Conservation (phyloP, 2,113 vertebrate species). For the Oryzias melastigma region DNA sequence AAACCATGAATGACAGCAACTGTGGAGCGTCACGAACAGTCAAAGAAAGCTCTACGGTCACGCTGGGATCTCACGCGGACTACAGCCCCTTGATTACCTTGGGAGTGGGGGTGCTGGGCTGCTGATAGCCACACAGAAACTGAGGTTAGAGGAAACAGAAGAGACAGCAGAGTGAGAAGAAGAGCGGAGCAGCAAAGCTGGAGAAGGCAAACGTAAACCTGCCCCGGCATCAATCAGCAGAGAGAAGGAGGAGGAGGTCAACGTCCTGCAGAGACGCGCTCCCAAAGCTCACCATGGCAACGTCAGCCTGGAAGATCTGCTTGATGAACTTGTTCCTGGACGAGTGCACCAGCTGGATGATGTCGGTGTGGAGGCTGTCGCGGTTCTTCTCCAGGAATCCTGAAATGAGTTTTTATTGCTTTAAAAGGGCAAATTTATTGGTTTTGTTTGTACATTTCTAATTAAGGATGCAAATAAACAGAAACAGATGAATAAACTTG, state of each 20-base stretch:
- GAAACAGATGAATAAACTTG: no score
- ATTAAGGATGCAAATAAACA: no score
- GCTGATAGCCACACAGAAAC: constrained; percentile 81
- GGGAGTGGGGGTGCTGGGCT: constrained; percentile 68
- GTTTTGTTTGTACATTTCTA: not conserved
- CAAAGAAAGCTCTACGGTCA: not conserved
- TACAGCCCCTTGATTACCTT: constrained; percentile 67
- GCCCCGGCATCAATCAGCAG: constrained; percentile 2
- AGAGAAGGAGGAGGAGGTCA: not conserved
- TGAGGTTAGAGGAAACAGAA: constrained; percentile 55
- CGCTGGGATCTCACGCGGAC: constrained; percentile 16
- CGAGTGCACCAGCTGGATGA: constrained; percentile 97
- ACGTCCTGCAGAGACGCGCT: not conserved
- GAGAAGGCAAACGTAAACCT: constrained; percentile 23
- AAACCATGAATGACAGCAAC: no score
- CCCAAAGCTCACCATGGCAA: constrained; percentile 88
- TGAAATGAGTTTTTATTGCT: constrained; percentile 40
- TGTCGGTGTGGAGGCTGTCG: constrained; percentile 95
- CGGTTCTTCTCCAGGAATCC: constrained; percentile 98
- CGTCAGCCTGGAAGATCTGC: constrained; percentile 98
- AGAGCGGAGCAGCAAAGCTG: constrained; percentile 16
- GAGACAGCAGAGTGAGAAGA: constrained; percentile 42
- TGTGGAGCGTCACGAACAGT: no score
- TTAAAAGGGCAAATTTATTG: not conserved
- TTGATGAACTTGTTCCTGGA: constrained; percentile 99